Conservation (phyloP, 2,888 invertebrate genomes). For the Empis livida region DNA sequence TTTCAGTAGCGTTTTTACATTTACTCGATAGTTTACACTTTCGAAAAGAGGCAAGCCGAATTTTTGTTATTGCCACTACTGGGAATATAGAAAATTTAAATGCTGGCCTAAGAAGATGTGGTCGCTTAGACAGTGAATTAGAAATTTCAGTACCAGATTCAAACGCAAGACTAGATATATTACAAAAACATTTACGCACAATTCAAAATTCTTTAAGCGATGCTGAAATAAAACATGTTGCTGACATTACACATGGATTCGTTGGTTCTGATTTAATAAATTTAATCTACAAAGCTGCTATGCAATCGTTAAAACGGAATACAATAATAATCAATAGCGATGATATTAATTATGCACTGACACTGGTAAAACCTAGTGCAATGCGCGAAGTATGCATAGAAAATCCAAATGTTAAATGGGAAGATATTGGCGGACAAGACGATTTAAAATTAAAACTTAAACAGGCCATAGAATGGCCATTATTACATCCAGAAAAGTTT, state of each 20-base stretch:
- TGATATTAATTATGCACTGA: conserved; percentile 52
- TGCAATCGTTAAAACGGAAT: conserved; percentile 43
- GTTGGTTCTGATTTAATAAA: conserved; percentile 79
- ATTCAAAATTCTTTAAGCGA: conserved; percentile 42
- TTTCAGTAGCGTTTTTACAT: conserved; percentile 49
- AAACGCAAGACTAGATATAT: conserved; percentile 50
- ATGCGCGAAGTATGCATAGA: conserved; percentile 83
- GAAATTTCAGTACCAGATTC: conserved; percentile 67
- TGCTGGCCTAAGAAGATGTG: conserved; percentile 56
- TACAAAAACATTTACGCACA: conserved; percentile 47
- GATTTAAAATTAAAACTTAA: conserved; percentile 72
- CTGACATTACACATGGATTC: conserved; percentile 72
- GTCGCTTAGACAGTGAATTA: conserved; percentile 67
- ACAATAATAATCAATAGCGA: conserved; percentile 21
- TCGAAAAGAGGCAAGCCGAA: conserved; percentile 34
- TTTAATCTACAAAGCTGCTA: conserved; percentile 59
- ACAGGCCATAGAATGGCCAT: conserved; percentile 89
- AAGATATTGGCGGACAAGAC: conserved; percentile 86
- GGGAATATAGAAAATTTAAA: conserved; percentile 66
- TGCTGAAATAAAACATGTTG: conserved; percentile 47
- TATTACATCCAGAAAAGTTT: conserved; percentile 75
- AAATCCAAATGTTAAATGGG: conserved; percentile 80
- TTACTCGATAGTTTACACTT: conserved; percentile 48
- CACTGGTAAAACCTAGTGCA: conserved; percentile 69
- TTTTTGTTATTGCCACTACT: conserved; percentile 66